Evolutionary conservation across 1,140 invertebrate species (phyloP).

Genomic region (Drosophila sproati): DNA sequence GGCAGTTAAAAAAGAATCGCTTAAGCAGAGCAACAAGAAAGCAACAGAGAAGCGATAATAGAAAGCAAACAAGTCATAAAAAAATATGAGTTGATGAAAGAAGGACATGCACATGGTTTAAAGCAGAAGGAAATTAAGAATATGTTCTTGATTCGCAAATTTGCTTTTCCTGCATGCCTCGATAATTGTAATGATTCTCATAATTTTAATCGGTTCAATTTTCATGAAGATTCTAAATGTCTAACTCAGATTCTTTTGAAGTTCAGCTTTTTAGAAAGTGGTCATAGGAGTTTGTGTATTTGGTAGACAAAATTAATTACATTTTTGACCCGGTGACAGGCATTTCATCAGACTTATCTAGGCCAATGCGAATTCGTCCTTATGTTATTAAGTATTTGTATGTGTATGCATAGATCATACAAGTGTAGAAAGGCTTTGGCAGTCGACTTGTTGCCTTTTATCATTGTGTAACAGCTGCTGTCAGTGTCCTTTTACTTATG

Average conservation of each 20-base stretch:
- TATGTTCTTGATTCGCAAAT: too few species aligned
- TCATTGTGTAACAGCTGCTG: slow-evolving; percentile 64
- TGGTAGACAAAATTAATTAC: not conserved
- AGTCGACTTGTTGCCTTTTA: slow-evolving; percentile 37
- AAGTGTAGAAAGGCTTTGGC: not conserved
- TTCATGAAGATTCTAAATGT: too few species aligned
- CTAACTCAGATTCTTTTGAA: too few species aligned
- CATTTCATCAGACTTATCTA: not conserved
- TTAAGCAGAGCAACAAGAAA: not conserved
- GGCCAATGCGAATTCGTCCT: too few species aligned
- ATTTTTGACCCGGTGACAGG: not conserved
- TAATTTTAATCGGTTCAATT: too few species aligned
- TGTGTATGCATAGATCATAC: slow-evolving; percentile 6
- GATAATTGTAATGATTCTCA: too few species aligned
- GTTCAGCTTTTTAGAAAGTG: too few species aligned
- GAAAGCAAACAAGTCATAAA: not conserved
- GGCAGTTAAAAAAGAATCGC: not conserved
- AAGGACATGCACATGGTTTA: too few species aligned
- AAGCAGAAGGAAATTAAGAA: too few species aligned
- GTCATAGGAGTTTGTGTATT: too few species aligned
- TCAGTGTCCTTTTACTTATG: slow-evolving; percentile 41
- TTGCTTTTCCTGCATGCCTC: too few species aligned
- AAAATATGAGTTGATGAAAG: too few species aligned
- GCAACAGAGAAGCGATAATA: not conserved
- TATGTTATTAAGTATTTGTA: not conserved